phyloP scores from a whole-genome alignment of 2,888 invertebrate genomes.

The Heliconius hortense region DNA sequence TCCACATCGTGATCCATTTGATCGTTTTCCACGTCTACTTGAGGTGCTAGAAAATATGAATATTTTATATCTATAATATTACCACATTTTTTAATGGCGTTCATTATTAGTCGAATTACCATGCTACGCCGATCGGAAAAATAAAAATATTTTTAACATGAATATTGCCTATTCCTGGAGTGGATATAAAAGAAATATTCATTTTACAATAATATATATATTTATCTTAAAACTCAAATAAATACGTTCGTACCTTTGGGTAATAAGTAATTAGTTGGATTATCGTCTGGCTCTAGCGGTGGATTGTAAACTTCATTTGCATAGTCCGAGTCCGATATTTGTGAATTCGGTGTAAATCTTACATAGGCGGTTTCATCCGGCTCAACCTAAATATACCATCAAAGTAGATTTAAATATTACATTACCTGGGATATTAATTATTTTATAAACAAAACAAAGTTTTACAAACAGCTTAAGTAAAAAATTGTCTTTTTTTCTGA shows the following conservation, averaged over 20 bases:
- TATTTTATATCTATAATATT: background rate
- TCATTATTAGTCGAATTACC: background rate
- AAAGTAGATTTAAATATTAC: background rate
- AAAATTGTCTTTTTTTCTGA: no score
- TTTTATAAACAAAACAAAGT: background rate
- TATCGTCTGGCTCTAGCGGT: conserved; percentile 80
- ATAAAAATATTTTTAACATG: conserved; percentile 10
- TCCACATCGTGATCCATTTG: conserved; percentile 51
- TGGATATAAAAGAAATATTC: background rate
- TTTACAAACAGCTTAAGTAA: background rate
- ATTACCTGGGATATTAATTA: conserved; percentile 55
- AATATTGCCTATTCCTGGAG: background rate
- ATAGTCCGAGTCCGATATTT: conserved; percentile 84
- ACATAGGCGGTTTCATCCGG: conserved; percentile 89
- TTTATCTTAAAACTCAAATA: no score
- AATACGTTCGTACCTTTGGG: conserved; percentile 55
- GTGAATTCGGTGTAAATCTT: conserved; percentile 87
- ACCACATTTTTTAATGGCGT: background rate
- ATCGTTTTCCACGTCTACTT: conserved; percentile 44
- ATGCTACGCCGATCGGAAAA: background rate
- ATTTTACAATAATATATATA: background rate
- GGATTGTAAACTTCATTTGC: conserved; percentile 93
- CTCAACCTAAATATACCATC: conserved; percentile 68
- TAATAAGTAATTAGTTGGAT: conserved; percentile 58
- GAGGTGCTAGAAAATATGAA: conserved; percentile 24